Evolutionary conservation across 2,113 vertebrate species (phyloP), one percentile per base, ranked within the genome.

Genomic region (Hydrochoerus hydrochaeris): DNA sequence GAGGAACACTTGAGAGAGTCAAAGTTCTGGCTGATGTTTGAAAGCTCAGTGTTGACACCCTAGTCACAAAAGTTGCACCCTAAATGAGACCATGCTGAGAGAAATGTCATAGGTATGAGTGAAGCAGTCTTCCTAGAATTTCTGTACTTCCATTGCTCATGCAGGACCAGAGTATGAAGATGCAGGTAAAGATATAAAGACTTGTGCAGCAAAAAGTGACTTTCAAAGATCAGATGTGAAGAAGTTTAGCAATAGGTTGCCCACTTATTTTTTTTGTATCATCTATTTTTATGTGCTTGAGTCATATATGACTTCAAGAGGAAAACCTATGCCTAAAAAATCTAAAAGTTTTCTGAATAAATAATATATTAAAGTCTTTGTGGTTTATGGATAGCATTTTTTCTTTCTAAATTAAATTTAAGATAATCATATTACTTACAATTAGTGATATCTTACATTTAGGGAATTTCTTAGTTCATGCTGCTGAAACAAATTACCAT

Each of bases 371-470:
- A 20, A 91, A 71, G 7, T 67, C 41, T 49, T 78, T 49, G 41
- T 46, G 44, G 75, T 49, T 78, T 49, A 78, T 67, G 52, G 38
- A 19, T 4, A 65, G 22, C 11, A 73, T 82, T 71, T 82, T 85
- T 67, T 97, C 49, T 57, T 62, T 89, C 12, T 94, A 14, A 69
- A 57, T 95, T 84, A 93, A 86, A 67, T 71, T 52, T 57, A 63
- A 95, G 80, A 63, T 17, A 89, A 78, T 0, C 11, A 49, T 57
- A 44, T 4, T 30, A n/a, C 10, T 75, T 84, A 69, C 0, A 67
- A 7, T 41, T 38, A 57, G 12, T 20, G n/a, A 9, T 49, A 85
- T 26, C 49, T 57, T 84, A 67, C n/a, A 75, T 28, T 30, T 78
- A 20, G 69, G 3, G 16, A 19, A 1, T 58, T 28, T 67, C 57